Base-by-base conservation (phyloP, 64 coral and sea anemone genomes). In the Orbicella faveolata region DNA sequence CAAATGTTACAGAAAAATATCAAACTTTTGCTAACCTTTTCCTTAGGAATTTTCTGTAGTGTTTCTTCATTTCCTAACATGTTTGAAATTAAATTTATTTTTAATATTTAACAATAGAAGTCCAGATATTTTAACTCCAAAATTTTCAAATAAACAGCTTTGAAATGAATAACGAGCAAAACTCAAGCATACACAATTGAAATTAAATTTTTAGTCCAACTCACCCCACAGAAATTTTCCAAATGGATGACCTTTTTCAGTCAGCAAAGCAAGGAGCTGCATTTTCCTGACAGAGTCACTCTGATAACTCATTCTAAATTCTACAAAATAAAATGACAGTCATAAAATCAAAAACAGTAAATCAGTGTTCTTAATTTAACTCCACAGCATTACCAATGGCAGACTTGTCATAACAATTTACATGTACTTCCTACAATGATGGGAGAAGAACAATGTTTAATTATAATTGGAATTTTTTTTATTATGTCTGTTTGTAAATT, bases 241-340 rank as follows among this genome's bases (percentile, higher is more conserved):
- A 89, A 89, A 94, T 33, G 96, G 96, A 87, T 98, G 96, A 11
- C 89, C 79, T 12, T 94, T 36, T 76, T 76, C 90, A 21, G 86
- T 68, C 14, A 94, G 30, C 15, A 90, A 74, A 9, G 83, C 64
- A 25, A 98, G 62, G n/a, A 98, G 54, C 76, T 98, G 96, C 92
- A 98, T 98, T 35, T 94, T 98, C 55, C 88, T 88, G 6, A 92
- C 92, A 54, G 92, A 89, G 48, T 98, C 96, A 92, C 93, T 98
- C 16, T 84, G 90, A 53, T 98, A 98, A 75, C 87, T 94, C 89
- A 94, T 95, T 54, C 78, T 87, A 82, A 88, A 95, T 52, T 95
- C 94, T 95, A 57, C 9, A 34, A 83, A 83, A 36, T 62, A 35
- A 59, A 61, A 59, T 34, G 11, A 26, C 19, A 67, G 3, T 12